phyloP scores from a whole-genome alignment of 2,113 vertebrate species.

The Dipodomys spectabilis region DNA sequence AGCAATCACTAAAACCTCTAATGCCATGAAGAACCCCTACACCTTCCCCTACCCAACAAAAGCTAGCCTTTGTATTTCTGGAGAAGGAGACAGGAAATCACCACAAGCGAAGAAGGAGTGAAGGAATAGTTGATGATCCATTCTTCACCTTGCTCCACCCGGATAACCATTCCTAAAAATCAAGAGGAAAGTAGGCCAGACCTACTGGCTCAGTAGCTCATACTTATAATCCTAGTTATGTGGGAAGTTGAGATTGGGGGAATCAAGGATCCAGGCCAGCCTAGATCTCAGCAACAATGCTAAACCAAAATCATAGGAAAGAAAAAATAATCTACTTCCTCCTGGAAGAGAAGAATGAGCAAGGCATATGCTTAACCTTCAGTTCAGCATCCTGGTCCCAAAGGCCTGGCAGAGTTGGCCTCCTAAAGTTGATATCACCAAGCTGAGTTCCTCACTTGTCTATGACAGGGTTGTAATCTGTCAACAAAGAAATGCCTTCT shows the following conservation, averaged over 20 bases:
- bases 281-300: too few species aligned
- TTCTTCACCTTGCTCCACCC: not conserved
- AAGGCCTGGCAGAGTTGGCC: not conserved
- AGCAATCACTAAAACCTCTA: not conserved
- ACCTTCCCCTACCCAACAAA: not conserved
- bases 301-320: too few species aligned
- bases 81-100: not conserved
- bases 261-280: too few species aligned
- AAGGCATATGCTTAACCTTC: not conserved
- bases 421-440: not conserved
- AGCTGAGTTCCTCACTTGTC: not conserved
- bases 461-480: not conserved
- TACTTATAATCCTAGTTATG: too few species aligned
- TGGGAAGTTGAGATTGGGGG: too few species aligned
- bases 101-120: fast-evolving
- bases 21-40: not conserved
- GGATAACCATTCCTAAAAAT: not conserved
- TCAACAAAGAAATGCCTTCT: constrained; percentile 15
- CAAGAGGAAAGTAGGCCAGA: not conserved
- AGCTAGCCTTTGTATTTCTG: not conserved
- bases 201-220: too few species aligned
- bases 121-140: fast-evolving
- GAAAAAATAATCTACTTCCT: not conserved
- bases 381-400: not conserved
- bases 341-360: not conserved